phyloP scores from a whole-genome alignment of 1,140 invertebrate genomes.

The Tetramorium simillimum region DNA sequence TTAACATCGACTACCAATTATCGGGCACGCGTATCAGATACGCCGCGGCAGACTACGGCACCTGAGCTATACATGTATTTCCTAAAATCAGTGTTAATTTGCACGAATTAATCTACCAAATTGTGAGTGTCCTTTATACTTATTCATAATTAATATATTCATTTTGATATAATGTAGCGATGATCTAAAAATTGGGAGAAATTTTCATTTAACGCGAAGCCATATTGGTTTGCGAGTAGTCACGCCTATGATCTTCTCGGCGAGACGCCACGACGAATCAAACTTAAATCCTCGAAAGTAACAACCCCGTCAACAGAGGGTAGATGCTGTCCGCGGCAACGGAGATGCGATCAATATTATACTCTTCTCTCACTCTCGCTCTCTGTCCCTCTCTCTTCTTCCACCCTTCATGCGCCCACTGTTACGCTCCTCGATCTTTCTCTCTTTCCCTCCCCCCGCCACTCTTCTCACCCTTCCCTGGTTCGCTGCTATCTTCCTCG shows the following conservation, averaged over 20 bases:
- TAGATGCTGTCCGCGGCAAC: conserved; percentile 84
- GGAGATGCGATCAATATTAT: conserved; percentile 85
- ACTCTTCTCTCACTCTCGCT: conserved; percentile 74
- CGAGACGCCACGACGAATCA: conserved; percentile 76
- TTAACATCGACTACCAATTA: conserved; percentile 57
- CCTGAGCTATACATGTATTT: not conserved
- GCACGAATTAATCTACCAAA: not conserved
- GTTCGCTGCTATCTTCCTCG: conserved; percentile 61
- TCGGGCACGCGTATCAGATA: conserved; percentile 18
- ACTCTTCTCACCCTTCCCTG: conserved; percentile 22
- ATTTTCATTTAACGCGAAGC: conserved; percentile 23
- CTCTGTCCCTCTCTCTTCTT: conserved; percentile 45
- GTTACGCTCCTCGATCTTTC: conserved; percentile 48
- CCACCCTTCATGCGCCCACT: conserved; percentile 48
- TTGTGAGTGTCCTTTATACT: not conserved
- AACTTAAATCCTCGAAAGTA: conserved; percentile 83
- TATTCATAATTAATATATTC: no score
- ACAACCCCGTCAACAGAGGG: conserved; percentile 84
- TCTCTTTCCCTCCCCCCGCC: conserved; percentile 52
- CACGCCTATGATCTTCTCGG: conserved; percentile 72
- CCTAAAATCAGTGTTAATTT: not conserved
- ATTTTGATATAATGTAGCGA: not conserved
- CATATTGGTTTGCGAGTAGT: conserved; percentile 56
- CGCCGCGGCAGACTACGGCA: not conserved
- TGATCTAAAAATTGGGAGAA: not conserved